Evolutionary conservation across 2,113 vertebrate genomes (phyloP).

Genomic region (Notarius quadriscutis): DNA sequence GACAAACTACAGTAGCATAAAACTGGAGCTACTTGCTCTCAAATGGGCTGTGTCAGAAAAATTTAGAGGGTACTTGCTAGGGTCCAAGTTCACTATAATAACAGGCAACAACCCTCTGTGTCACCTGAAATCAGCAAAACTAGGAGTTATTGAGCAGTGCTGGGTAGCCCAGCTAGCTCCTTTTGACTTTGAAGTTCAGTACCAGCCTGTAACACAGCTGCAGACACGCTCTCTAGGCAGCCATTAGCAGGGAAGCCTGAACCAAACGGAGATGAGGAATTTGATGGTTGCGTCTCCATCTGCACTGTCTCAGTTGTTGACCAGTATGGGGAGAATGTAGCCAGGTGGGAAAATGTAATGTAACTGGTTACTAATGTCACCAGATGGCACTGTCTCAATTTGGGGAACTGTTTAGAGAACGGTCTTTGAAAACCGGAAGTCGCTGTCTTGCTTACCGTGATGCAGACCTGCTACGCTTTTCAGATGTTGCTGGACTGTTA

Average conservation of each 20-base stretch:
- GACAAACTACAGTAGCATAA: not conserved
- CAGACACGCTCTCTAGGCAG: not conserved
- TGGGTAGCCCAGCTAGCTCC: conserved; percentile 4
- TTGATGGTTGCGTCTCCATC: not conserved
- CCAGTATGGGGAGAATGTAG: too few species aligned
- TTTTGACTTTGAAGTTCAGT: conserved; percentile 7
- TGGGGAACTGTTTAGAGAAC: too few species aligned
- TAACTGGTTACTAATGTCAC: too few species aligned
- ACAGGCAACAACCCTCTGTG: conserved; percentile 22
- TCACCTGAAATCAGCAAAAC: not conserved
- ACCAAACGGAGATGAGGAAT: not conserved
- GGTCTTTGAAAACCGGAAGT: too few species aligned
- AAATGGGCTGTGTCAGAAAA: conserved; percentile 24
- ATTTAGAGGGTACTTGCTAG: conserved; percentile 15
- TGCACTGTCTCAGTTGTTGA: not conserved
- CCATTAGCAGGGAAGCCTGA: not conserved
- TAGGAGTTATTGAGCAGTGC: conserved; percentile 9
- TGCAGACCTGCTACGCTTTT: too few species aligned
- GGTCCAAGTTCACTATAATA: not conserved
- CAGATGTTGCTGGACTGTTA: too few species aligned
- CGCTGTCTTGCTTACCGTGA: too few species aligned
- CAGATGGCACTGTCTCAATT: too few species aligned
- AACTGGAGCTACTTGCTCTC: conserved; percentile 15
- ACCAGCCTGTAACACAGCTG: not conserved
- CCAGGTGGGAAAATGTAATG: too few species aligned